Conservation (phyloP, 2,797 vertebrate species). For the Champsocephalus gunnari region DNA sequence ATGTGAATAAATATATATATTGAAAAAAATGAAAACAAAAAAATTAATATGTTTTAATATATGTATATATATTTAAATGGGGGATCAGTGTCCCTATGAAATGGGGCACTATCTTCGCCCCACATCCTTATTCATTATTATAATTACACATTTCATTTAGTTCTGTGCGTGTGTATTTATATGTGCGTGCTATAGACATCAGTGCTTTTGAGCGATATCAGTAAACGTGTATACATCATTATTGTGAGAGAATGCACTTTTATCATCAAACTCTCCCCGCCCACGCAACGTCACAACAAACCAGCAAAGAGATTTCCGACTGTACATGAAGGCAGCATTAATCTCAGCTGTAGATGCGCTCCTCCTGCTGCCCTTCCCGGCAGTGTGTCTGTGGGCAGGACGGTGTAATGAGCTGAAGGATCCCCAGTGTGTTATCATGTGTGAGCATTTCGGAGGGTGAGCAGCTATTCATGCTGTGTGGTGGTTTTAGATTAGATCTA, state of each 20-base stretch:
- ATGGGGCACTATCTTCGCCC: too few species aligned
- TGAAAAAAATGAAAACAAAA: too few species aligned
- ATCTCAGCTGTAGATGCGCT: slow-evolving; percentile 2
- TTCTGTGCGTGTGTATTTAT: not conserved
- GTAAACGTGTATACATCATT: not conserved
- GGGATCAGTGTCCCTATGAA: too few species aligned
- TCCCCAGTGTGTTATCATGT: slow-evolving; percentile 39
- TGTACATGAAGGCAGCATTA: slow-evolving; percentile 47
- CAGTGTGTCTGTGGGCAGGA: slow-evolving; percentile 27
- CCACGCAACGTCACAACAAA: not conserved
- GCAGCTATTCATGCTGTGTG: slow-evolving; percentile 37
- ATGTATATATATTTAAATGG: too few species aligned
- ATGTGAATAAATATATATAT: too few species aligned
- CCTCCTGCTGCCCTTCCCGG: not conserved
- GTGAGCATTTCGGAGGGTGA: slow-evolving; percentile 65
- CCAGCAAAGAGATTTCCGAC: slow-evolving; percentile 1
- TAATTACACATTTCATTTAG: not conserved
- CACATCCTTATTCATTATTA: not conserved
- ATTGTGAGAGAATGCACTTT: not conserved
- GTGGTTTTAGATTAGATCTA: slow-evolving; percentile 59
- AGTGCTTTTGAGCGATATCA: not conserved
- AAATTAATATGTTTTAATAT: too few species aligned
- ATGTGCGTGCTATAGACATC: too few species aligned
- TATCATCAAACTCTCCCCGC: not conserved
- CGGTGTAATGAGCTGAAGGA: slow-evolving; percentile 43